phyloP scores from a whole-genome alignment of 2,113 vertebrate species.

The Paracanthobrama guichenoti region DNA sequence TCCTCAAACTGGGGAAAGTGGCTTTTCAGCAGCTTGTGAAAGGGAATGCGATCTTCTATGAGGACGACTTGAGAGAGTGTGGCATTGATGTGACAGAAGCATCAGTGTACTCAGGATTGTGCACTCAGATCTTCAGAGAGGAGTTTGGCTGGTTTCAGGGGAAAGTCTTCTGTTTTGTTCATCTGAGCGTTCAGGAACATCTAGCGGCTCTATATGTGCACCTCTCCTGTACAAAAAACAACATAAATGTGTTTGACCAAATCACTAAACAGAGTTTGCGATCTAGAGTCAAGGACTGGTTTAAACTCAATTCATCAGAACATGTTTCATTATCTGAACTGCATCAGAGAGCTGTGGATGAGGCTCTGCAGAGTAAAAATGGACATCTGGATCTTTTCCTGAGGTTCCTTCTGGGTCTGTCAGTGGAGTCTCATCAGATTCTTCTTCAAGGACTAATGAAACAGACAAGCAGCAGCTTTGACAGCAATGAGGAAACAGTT shows the following conservation, averaged over 20 bases:
- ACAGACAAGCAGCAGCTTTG: neutral
- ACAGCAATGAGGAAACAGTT: neutral
- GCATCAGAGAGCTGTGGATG: neutral
- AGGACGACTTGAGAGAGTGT: constrained; percentile 10
- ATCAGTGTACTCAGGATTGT: constrained; percentile 4
- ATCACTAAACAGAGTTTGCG: fast-evolving
- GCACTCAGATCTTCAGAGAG: neutral
- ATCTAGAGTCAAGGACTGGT: neutral
- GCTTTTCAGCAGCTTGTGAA: neutral
- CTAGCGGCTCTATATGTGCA: neutral
- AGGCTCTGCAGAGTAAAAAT: neutral
- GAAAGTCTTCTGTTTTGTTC: neutral
- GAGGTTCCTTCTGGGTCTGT: neutral
- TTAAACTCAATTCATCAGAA: neutral
- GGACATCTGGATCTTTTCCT: neutral
- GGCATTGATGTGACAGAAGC: constrained; percentile 2
- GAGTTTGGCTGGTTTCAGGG: neutral
- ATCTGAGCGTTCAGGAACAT: neutral
- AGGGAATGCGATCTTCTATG: neutral
- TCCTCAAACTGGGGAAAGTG: neutral
- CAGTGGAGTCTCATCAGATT: neutral
- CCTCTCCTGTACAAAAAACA: neutral
- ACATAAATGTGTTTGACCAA: neutral
- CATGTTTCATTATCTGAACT: neutral
- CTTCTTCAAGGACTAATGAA: neutral